Conservation (phyloP, 2,113 vertebrate genomes). For the Muntiacus reevesi region DNA sequence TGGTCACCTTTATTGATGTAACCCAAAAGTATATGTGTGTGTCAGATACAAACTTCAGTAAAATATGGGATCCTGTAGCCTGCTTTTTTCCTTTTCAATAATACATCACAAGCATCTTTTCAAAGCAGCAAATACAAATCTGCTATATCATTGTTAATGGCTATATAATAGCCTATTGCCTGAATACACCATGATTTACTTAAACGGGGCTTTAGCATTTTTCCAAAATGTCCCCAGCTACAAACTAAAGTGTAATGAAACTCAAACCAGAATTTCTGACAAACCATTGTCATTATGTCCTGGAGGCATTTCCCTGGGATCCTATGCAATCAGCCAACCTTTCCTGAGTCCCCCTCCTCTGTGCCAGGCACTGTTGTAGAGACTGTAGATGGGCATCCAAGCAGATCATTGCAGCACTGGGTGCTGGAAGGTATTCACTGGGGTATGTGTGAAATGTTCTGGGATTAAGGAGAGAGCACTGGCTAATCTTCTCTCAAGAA, state of each 20-base stretch:
- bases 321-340: rapidly evolving
- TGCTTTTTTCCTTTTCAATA: neutral
- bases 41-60: neutral
- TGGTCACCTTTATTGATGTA: too few species aligned
- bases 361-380: neutral
- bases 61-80: neutral
- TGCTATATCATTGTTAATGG: neutral
- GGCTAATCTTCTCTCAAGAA: neutral
- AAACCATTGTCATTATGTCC: neutral
- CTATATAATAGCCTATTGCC: neutral
- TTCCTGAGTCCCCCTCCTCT: too few species aligned
- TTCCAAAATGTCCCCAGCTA: neutral
- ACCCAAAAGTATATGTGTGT: neutral
- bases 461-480: neutral
- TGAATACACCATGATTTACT: neutral
- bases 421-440: neutral
- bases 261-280: neutral
- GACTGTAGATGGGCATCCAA: neutral
- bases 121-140: neutral
- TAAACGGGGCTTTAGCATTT: neutral
- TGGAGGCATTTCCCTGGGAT: neutral
- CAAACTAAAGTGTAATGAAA: neutral
- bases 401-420: neutral
- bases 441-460: neutral
- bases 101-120: neutral